Percentiles rank a stretch among this genome's conserved stretches.
Evolutionary conservation across 2,797 vertebrate genomes (phyloP).

Genomic region (Hippopotamyrus pictus): DNA sequence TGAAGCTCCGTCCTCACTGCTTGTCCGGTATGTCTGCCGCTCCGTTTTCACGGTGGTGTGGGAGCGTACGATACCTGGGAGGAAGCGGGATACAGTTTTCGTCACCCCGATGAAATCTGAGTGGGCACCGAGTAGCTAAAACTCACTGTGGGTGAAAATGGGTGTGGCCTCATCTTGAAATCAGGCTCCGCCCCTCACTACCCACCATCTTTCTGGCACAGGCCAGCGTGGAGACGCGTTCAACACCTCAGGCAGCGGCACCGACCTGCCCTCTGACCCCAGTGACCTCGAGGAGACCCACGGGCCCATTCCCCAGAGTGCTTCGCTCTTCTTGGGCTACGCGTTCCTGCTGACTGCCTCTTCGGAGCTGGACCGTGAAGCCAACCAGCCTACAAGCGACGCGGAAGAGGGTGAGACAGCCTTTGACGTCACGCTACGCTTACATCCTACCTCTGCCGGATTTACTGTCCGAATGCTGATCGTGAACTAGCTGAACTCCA

Average conservation of each 20-base stretch:
- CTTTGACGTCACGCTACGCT: not conserved
- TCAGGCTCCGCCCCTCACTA: not conserved
- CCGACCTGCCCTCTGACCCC: constrained; percentile 52
- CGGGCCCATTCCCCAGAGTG: constrained; percentile 79
- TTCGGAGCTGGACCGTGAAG: constrained; percentile 71
- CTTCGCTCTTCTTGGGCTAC: constrained; percentile 88
- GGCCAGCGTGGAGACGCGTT: constrained; percentile 53
- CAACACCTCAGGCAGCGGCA: constrained; percentile 70
- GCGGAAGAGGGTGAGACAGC: constrained; percentile 73
- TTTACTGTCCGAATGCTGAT: not conserved
- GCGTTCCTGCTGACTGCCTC: constrained; percentile 90
- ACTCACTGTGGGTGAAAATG: not conserved
- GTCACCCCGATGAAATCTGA: not conserved
- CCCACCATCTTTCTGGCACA: constrained; percentile 22
- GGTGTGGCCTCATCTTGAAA: not conserved
- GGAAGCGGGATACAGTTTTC: not conserved
- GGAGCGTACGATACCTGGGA: not conserved
- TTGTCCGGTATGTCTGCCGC: constrained; percentile 19
- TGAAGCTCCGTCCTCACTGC: not conserved
- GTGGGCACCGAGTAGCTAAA: not conserved
- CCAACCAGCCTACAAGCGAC: constrained; percentile 63
- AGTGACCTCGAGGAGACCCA: constrained; percentile 58
- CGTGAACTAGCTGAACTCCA: not conserved
- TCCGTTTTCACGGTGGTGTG: not conserved
- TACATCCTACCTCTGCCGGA: not conserved